A percentile compares a stretch with the other conserved stretches of the same genome.
These are phyloP conservation scores for Pachyrhynchus sulphureomaculatus DNA, from an alignment of 1,140 invertebrate genomes.

Conservation along the genomic window DNA sequence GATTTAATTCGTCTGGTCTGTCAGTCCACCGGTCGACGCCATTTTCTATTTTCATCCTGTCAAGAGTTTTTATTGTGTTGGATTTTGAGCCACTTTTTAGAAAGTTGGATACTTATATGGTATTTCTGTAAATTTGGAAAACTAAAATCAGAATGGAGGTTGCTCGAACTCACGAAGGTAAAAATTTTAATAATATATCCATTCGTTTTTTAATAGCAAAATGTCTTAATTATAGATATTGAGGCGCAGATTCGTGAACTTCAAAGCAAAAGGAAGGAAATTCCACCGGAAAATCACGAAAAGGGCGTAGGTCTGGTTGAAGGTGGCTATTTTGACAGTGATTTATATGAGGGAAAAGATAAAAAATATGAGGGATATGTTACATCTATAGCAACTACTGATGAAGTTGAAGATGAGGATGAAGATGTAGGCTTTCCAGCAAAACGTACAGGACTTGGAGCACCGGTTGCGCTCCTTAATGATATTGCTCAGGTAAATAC, in stretches of 20 bases:
- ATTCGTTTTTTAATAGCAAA: neutral
- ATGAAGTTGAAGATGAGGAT: slow-evolving; percentile 87
- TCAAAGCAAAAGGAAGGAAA: slow-evolving; percentile 82
- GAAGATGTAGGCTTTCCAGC: slow-evolving; percentile 74
- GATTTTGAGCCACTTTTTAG: too few species aligned
- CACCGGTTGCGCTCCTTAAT: slow-evolving; percentile 84
- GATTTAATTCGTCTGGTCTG: too few species aligned
- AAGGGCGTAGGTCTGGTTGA: slow-evolving; percentile 85
- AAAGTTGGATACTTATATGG: too few species aligned
- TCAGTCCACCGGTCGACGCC: too few species aligned
- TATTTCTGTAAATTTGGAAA: neutral
- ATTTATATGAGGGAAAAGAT: slow-evolving; percentile 85
- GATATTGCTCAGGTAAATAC: slow-evolving; percentile 78
- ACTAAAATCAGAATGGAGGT: slow-evolving; percentile 12
- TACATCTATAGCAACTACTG: slow-evolving; percentile 92
- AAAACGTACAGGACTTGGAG: slow-evolving; percentile 76
- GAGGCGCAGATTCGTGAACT: slow-evolving; percentile 91
- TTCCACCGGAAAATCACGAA: slow-evolving; percentile 62
- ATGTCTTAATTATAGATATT: slow-evolving; percentile 67
- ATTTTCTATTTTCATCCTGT: too few species aligned
- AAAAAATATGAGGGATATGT: slow-evolving; percentile 92
- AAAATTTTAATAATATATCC: neutral
- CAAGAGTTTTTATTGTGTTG: too few species aligned
- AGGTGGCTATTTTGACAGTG: slow-evolving; percentile 86
- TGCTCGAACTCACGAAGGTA: slow-evolving; percentile 25